phyloP scores from a whole-genome alignment of 2,888 invertebrate genomes.

The Hybos culiciformis region DNA sequence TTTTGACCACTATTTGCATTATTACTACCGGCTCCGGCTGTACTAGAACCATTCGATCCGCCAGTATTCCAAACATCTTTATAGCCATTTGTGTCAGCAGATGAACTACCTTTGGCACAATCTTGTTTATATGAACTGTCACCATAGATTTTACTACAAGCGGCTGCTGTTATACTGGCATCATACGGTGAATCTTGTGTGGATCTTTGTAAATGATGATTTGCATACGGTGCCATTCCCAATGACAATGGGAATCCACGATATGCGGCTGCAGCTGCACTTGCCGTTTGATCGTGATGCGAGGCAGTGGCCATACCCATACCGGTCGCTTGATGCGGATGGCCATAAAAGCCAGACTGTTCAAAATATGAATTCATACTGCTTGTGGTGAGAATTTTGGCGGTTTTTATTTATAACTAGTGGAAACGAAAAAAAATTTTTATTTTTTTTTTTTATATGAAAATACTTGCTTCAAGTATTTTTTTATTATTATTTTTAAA shows the following conservation, averaged over 20 bases:
- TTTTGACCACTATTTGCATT: conserved; percentile 41
- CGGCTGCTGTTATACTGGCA: conserved; percentile 73
- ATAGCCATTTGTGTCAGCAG: conserved; percentile 41
- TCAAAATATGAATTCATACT: conserved; percentile 91
- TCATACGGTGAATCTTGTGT: conserved; percentile 88
- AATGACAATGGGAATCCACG: conserved; percentile 76
- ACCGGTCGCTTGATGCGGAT: conserved; percentile 67
- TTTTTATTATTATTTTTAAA: too few relatives aligned
- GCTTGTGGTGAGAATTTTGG: conserved; percentile 36
- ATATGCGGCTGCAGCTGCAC: conserved; percentile 51
- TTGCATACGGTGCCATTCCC: conserved; percentile 74
- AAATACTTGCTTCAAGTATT: too few relatives aligned
- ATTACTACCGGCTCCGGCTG: conserved; percentile 44
- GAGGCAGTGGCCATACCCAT: conserved; percentile 50
- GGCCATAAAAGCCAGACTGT: conserved; percentile 91
- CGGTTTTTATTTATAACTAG: conserved; percentile 21
- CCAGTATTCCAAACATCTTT: conserved; percentile 51
- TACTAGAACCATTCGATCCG: conserved; percentile 34
- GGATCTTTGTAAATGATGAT: conserved; percentile 60
- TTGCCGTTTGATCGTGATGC: conserved; percentile 58
- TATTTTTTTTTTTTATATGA: too few relatives aligned
- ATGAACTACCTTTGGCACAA: conserved; percentile 49
- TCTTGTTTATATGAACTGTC: conserved; percentile 51
- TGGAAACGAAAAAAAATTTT: conserved; percentile 4
- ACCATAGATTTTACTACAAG: conserved; percentile 57